These are phyloP conservation scores for Myotis pilosus DNA, from an alignment of 2,797 vertebrate species.

Conservation along the genomic window DNA sequence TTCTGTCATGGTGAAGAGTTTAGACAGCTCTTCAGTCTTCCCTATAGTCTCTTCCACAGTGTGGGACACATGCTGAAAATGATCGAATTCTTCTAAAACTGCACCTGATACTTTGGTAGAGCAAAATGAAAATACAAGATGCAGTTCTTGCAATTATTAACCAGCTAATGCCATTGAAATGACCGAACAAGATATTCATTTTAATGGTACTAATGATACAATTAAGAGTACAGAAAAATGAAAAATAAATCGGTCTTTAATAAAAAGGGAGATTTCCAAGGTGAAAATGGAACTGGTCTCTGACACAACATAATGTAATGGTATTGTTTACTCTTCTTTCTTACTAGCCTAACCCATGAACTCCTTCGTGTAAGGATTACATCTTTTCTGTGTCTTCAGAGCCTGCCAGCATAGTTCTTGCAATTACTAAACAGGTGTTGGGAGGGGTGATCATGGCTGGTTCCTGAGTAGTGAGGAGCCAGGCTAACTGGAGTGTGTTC, in stretches of 20 bases:
- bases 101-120: neutral
- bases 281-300: neutral
- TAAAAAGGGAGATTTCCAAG: neutral
- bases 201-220: neutral
- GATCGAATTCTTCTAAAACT: neutral
- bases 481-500: neutral
- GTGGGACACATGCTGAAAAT: neutral
- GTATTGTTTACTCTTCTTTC: neutral
- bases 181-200: neutral
- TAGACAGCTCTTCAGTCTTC: neutral
- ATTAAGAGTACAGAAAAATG: neutral
- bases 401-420: neutral
- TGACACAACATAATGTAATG: neutral
- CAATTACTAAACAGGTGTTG: neutral
- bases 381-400: neutral
- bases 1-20: neutral
- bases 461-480: neutral
- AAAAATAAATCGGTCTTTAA: neutral
- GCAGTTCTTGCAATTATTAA: neutral
- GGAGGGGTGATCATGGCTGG: neutral
- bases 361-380: neutral
- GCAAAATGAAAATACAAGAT: neutral
- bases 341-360: neutral
- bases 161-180: neutral
- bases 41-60: neutral